A percentile compares a stretch with the other conserved stretches of the same genome.
These are phyloP conservation scores for Isichthys henryi DNA, from an alignment of 2,113 vertebrate genomes.

Conservation along the genomic window DNA sequence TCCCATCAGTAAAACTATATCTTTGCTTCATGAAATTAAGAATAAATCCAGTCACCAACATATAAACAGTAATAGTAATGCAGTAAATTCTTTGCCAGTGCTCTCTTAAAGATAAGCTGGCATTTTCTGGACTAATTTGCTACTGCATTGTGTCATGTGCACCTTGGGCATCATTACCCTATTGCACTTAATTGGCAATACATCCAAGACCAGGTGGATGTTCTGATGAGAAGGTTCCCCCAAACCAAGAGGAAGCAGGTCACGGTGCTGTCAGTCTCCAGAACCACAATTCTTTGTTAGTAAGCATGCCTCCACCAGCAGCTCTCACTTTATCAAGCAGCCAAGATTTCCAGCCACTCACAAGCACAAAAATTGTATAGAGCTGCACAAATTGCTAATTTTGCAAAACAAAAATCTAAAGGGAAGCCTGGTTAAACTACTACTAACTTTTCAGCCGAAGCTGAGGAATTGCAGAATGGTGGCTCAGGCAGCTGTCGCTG, in stretches of 20 bases:
- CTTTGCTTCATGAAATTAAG: background rate
- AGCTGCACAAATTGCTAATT: background rate
- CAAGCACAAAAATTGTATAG: background rate
- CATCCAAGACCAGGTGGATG: background rate
- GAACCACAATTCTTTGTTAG: background rate
- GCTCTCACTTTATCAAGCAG: background rate
- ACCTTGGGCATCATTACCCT: conserved; percentile 10
- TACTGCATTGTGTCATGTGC: background rate
- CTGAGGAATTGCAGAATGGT: background rate
- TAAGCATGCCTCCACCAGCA: background rate
- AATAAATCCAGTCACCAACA: background rate
- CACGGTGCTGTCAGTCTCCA: background rate
- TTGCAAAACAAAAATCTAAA: background rate
- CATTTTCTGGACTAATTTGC: background rate
- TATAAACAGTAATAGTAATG: background rate
- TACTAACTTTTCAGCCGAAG: background rate
- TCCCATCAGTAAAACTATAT: background rate
- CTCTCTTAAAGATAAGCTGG: background rate
- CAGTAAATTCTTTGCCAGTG: background rate
- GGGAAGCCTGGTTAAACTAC: background rate
- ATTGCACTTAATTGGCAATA: conserved; percentile 4
- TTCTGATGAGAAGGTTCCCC: background rate
- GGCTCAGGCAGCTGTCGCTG: background rate
- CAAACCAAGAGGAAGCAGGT: background rate
- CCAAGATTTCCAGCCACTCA: background rate